Evolutionary conservation across 2,888 invertebrate genomes (phyloP).

Genomic region (Stegana nigrithorax): DNA sequence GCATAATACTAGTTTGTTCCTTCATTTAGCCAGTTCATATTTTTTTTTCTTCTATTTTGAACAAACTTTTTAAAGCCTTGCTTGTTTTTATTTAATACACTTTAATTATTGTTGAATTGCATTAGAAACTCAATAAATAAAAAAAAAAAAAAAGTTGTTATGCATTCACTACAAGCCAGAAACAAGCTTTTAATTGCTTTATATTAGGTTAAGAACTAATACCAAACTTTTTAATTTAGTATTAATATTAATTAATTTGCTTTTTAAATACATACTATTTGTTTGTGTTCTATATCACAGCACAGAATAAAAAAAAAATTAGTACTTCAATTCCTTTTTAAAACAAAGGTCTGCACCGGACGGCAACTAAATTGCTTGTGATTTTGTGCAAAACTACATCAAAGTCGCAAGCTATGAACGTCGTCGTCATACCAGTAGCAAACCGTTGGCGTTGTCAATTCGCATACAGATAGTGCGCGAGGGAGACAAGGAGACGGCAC

Average conservation of each 20-base stretch:
- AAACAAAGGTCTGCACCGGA: conserved; percentile 63
- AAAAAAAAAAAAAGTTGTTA: too few species aligned
- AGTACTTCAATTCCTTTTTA: conserved; percentile 50
- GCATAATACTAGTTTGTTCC: too few species aligned
- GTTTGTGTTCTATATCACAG: conserved; percentile 65
- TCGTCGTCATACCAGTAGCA: too few species aligned
- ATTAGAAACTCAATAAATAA: too few species aligned
- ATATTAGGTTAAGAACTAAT: too few species aligned
- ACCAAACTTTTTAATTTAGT: neutral
- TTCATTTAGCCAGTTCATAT: too few species aligned
- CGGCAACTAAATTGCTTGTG: conserved; percentile 65
- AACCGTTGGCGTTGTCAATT: conserved; percentile 22
- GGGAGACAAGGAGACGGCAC: conserved; percentile 25
- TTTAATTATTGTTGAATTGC: too few species aligned
- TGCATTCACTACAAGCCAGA: too few species aligned
- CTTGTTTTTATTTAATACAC: too few species aligned
- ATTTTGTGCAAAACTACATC: conserved; percentile 34
- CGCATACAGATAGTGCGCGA: conserved; percentile 24
- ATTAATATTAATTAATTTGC: conserved; percentile 16
- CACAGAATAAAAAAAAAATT: conserved; percentile 57
- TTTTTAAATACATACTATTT: conserved; percentile 58
- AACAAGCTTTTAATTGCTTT: too few species aligned
- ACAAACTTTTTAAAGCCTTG: too few species aligned
- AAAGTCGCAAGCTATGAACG: conserved; percentile 46
- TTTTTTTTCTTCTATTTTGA: too few species aligned